Percentiles rank a stretch among this genome's conserved stretches.
These are phyloP conservation scores for Sinodicranocentrus sp. DNA, from an alignment of 2,888 invertebrate species.

Conservation along the genomic window DNA sequence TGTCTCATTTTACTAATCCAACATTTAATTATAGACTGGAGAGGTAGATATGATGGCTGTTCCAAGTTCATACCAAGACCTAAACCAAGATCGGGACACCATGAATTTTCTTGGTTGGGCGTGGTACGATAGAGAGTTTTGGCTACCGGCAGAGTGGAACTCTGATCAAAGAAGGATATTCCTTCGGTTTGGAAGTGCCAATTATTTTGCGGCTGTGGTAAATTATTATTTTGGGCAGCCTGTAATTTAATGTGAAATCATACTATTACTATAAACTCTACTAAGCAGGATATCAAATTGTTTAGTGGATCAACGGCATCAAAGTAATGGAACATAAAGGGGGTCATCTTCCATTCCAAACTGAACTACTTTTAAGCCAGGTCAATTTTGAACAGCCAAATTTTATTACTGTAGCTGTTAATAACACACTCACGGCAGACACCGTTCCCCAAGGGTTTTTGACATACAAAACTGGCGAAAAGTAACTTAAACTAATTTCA, in stretches of 20 bases:
- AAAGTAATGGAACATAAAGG: slow-evolving; percentile 91
- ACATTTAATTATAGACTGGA: slow-evolving; percentile 67
- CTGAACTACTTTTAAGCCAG: slow-evolving; percentile 84
- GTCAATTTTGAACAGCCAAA: slow-evolving; percentile 86
- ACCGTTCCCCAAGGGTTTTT: slow-evolving; percentile 92
- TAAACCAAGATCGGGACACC: slow-evolving; percentile 80
- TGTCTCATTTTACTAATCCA: too few species aligned
- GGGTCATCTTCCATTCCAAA: slow-evolving; percentile 97
- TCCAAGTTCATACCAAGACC: slow-evolving; percentile 82
- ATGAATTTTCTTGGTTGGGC: slow-evolving; percentile 83
- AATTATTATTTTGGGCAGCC: too few species aligned
- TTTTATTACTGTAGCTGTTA: slow-evolving; percentile 93
- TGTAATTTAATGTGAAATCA: too few species aligned
- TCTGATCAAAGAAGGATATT: slow-evolving; percentile 78
- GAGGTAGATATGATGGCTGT: slow-evolving; percentile 81
- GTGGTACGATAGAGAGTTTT: slow-evolving; percentile 82
- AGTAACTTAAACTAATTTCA: too few species aligned
- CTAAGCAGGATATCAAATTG: not conserved
- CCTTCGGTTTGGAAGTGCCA: slow-evolving; percentile 82
- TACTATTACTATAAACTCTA: not conserved
- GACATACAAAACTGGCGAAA: slow-evolving; percentile 54
- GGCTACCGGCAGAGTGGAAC: slow-evolving; percentile 79
- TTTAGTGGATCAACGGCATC: slow-evolving; percentile 93
- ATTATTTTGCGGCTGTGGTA: slow-evolving; percentile 81
- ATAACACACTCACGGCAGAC: slow-evolving; percentile 91